A percentile compares a stretch with the other conserved stretches of the same genome.
Conservation (phyloP, 2,113 vertebrate species). For the Psettodes erumei region DNA sequence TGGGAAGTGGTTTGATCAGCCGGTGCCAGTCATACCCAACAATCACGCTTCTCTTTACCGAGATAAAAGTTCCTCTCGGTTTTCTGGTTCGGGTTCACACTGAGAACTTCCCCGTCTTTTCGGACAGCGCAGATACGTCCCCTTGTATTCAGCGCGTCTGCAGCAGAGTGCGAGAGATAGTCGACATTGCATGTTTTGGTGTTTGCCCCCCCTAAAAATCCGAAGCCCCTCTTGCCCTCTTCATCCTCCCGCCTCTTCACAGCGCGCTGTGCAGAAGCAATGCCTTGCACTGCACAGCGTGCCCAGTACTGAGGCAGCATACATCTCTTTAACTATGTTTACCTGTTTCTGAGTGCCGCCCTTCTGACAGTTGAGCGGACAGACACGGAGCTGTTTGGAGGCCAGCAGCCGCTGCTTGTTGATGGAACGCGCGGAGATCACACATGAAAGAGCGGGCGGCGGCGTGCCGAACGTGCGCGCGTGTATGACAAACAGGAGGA, state of each 20-base stretch:
- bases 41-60: background rate
- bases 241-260: slow-evolving; percentile 18
- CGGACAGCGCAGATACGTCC: background rate
- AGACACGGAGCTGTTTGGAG: slow-evolving; percentile 61
- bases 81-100: background rate
- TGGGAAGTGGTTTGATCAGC: background rate
- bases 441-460: slow-evolving; percentile 45
- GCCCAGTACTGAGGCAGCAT: slow-evolving; percentile 32
- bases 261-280: slow-evolving; percentile 39
- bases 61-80: background rate
- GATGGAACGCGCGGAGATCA: slow-evolving; percentile 57
- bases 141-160: slow-evolving; percentile 1
- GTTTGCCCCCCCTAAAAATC: background rate
- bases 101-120: background rate
- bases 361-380: slow-evolving; percentile 58
- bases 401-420: slow-evolving; percentile 54
- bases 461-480: slow-evolving; percentile 16
- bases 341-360: slow-evolving; percentile 49
- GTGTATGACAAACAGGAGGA: slow-evolving; percentile 39
- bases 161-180: slow-evolving; percentile 1
- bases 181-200: slow-evolving; percentile 7
- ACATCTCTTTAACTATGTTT: slow-evolving; percentile 58
- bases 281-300: slow-evolving; percentile 26
- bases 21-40: background rate
- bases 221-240: slow-evolving; percentile 9